Evolutionary conservation across 2,888 invertebrate genomes (phyloP).

Genomic region (Drosophila limbata): DNA sequence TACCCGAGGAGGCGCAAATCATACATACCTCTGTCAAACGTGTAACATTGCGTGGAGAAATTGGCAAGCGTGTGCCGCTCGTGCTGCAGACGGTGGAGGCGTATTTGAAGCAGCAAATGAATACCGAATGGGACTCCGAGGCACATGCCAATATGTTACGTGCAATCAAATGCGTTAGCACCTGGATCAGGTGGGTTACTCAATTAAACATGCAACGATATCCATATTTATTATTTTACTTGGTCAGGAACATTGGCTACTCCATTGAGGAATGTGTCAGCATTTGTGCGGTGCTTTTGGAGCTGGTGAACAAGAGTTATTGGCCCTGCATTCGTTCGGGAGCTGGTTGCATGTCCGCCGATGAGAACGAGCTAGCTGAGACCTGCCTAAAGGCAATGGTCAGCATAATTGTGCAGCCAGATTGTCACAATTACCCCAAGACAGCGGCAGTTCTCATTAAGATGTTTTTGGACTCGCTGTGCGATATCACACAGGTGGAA

Average conservation of each 20-base stretch:
- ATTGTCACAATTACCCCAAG: slow-evolving; percentile 87
- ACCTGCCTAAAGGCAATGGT: slow-evolving; percentile 88
- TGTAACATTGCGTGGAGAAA: slow-evolving; percentile 81
- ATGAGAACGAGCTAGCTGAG: slow-evolving; percentile 88
- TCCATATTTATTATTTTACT: background rate
- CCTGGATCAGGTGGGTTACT: slow-evolving; percentile 87
- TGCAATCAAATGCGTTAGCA: slow-evolving; percentile 87
- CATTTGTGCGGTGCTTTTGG: slow-evolving; percentile 84
- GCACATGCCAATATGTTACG: slow-evolving; percentile 86
- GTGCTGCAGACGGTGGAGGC: slow-evolving; percentile 83
- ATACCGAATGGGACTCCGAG: slow-evolving; percentile 83
- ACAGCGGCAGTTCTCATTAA: slow-evolving; percentile 87
- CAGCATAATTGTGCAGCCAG: slow-evolving; percentile 86
- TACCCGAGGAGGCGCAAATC: slow-evolving; percentile 91
- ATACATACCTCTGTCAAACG: slow-evolving; percentile 84
- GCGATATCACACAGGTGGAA: slow-evolving; percentile 86
- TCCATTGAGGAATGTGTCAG: slow-evolving; percentile 83
- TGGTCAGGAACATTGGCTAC: slow-evolving; percentile 81
- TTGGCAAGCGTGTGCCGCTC: slow-evolving; percentile 82
- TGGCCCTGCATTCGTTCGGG: slow-evolving; percentile 85
- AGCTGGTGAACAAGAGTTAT: slow-evolving; percentile 85
- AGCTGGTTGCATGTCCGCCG: slow-evolving; percentile 86
- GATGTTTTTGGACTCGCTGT: slow-evolving; percentile 87
- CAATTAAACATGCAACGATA: background rate
- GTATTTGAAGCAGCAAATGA: slow-evolving; percentile 81